Conservation (phyloP, 2,797 vertebrate genomes). For the Distichodus sexfasciatus region DNA sequence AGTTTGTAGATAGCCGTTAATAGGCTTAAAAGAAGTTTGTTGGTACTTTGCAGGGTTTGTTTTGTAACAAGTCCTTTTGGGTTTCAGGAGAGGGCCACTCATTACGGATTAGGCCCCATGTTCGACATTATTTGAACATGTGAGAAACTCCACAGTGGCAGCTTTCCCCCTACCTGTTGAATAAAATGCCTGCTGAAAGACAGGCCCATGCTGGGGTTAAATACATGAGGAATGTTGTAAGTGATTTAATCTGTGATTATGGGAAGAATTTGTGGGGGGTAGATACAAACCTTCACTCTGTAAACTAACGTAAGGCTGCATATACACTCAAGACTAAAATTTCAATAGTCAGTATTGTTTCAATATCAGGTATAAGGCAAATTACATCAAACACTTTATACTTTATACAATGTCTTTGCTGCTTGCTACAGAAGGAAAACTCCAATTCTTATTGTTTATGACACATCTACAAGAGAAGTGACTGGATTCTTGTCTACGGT, state of each 20-base stretch:
- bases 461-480: too few relatives aligned
- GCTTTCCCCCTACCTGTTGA: constrained; percentile 65
- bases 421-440: too few relatives aligned
- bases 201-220: constrained; percentile 58
- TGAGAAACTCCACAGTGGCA: constrained; percentile 49
- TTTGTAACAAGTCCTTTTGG: constrained; percentile 67
- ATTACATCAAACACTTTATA: too few relatives aligned
- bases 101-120: constrained; percentile 59
- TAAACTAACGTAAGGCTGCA: constrained; percentile 8
- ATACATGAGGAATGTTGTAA: constrained; percentile 77
- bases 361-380: too few relatives aligned
- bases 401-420: too few relatives aligned
- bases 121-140: constrained; percentile 35
- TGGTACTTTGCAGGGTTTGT: constrained; percentile 67
- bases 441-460: too few relatives aligned
- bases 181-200: constrained; percentile 63
- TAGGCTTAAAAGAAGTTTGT: constrained; percentile 62
- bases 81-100: constrained; percentile 53
- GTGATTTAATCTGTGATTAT: constrained; percentile 74
- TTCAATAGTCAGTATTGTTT: not conserved
- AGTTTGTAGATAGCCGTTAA: constrained; percentile 46
- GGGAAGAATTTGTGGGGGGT: constrained; percentile 51
- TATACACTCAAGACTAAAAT: constrained; percentile 11
- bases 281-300: constrained; percentile 14
- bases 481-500: too few relatives aligned